These are phyloP conservation scores for Ambastaia sidthimunki DNA, from an alignment of 2,797 vertebrate genomes.

Conservation along the genomic window DNA sequence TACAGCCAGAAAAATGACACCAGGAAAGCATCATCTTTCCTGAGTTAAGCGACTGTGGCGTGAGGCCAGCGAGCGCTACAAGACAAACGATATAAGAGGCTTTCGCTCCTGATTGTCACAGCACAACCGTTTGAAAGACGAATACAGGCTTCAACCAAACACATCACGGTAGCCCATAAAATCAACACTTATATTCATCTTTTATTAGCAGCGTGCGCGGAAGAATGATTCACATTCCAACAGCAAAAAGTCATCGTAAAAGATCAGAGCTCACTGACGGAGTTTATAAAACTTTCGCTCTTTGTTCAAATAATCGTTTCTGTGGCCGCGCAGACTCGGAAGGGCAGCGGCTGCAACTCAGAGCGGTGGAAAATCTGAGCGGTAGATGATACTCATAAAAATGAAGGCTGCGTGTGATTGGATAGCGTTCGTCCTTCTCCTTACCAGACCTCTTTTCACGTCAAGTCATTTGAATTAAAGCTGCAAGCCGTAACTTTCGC, in stretches of 20 bases:
- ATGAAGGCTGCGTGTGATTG: constrained; percentile 61
- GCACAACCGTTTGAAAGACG: constrained; percentile 47
- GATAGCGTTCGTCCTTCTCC: constrained; percentile 38
- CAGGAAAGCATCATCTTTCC: constrained; percentile 61
- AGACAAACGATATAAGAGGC: constrained; percentile 71
- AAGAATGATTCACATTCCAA: constrained; percentile 65
- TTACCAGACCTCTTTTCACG: constrained; percentile 35
- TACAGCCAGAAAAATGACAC: constrained; percentile 65
- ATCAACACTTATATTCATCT: constrained; percentile 63
- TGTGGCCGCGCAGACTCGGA: constrained; percentile 39
- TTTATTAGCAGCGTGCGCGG: constrained; percentile 59
- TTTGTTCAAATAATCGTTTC: constrained; percentile 68
- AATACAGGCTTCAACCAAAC: constrained; percentile 56
- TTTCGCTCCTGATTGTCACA: constrained; percentile 61
- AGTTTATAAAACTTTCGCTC: constrained; percentile 64
- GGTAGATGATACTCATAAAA: constrained; percentile 60
- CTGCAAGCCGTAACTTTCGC: no score
- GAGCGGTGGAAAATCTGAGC: constrained; percentile 73
- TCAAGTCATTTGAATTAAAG: not conserved
- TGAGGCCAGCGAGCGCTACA: constrained; percentile 63
- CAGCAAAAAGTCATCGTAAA: constrained; percentile 64
- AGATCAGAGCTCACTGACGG: constrained; percentile 66
- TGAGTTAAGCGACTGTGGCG: constrained; percentile 67
- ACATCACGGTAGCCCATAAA: constrained; percentile 68
- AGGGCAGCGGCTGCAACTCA: constrained; percentile 51